These are phyloP conservation scores for Temnothorax longispinosus DNA, from an alignment of 1,140 invertebrate genomes.

Conservation along the genomic window DNA sequence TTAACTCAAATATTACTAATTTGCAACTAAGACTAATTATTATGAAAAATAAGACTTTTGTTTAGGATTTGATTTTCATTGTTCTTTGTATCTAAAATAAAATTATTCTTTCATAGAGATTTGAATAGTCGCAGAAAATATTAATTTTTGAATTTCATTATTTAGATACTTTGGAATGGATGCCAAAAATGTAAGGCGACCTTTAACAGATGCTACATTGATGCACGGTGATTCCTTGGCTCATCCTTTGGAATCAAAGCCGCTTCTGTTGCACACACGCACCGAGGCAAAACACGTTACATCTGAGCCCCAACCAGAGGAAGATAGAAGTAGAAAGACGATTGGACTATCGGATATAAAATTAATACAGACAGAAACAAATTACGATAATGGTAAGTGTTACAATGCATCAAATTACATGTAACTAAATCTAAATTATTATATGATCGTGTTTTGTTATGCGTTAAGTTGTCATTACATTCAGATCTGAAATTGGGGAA, in stretches of 20 bases:
- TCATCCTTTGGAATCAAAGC: conserved; percentile 16
- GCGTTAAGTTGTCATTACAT: conserved; percentile 1
- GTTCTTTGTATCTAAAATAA: background rate
- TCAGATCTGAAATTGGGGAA: conserved; percentile 18
- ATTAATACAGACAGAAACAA: conserved; percentile 21
- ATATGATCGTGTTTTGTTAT: background rate
- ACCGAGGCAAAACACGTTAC: background rate
- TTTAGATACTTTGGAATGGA: conserved; percentile 71
- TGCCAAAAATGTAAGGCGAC: conserved; percentile 72
- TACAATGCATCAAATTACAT: background rate
- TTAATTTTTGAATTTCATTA: conserved; percentile 30
- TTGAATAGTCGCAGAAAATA: background rate
- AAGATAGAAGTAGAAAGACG: conserved; percentile 1
- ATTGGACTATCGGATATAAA: background rate
- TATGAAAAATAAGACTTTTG: background rate
- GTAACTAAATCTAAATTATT: background rate
- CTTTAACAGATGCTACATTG: conserved; percentile 75
- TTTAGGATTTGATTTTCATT: background rate
- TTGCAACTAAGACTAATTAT: background rate
- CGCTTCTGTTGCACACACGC: background rate
- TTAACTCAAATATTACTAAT: background rate
- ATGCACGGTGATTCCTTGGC: background rate
- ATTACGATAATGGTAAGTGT: conserved; percentile 23
- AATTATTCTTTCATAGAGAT: background rate
- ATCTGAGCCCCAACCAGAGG: background rate